Evolutionary conservation across 2,797 vertebrate genomes (phyloP), one percentile per base, ranked within the genome.

Genomic region (Gymnothorax reevesii): DNA sequence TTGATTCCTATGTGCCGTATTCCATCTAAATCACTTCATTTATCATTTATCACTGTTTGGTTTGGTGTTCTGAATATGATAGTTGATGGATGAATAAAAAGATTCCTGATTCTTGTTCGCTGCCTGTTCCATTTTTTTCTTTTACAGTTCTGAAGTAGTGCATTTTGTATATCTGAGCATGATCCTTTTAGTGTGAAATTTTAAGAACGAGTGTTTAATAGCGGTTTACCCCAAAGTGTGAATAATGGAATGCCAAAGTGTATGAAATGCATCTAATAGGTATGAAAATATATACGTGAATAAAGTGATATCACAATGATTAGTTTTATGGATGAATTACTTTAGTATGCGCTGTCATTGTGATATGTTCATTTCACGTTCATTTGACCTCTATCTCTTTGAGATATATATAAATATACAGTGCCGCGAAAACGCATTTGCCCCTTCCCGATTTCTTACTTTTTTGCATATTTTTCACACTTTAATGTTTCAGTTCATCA

Each of bases 21-120:
- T 42, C 27, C 33, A 75, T 42, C 33, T 75, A 75, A 75, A 33
- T 75, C 71, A 75, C 25, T 75, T 75, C 71, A 42, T 75, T 75
- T 12, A 75, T 75, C 27, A 33, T 42, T 9, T 6, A 33, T 75
- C 71, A 42, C 25, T 33, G 1, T 2, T 25, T 75, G 2, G 10
- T 33, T 42, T 20, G 3, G 27, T 75, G 10, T 33, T 13, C 13
- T 42, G 15, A 17, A 1, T 75, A 33, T 75, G 12, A 20, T 42
- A 42, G 71, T 9, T 2, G 12, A 13, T 2, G 42, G 10, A 75
- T 9, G 12, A 13, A 13, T 2, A 75, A 25, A 75, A 49, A 17
- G 33, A 42, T 49, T 15, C 2, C 20, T 15, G 52, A 20, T 42
- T 49, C 15, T 6, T 77, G 6, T 15, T 33, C 52, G 27, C 33